A percentile compares a stretch with the other conserved stretches of the same genome.
These are phyloP conservation scores for Potamarius usumacintae DNA, from an alignment of 2,113 vertebrate genomes.

Conservation along the genomic window DNA sequence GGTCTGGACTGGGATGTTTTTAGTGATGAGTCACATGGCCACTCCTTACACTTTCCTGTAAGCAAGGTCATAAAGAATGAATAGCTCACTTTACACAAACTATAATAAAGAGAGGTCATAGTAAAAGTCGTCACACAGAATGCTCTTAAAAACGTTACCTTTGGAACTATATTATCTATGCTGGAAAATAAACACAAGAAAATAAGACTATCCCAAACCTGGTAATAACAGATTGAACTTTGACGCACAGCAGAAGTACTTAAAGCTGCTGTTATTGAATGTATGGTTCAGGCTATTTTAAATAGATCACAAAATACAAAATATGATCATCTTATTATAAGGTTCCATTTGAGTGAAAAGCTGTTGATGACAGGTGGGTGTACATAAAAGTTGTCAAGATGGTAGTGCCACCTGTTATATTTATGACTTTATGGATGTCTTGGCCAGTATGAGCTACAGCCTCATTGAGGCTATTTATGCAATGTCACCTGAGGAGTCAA, in stretches of 20 bases:
- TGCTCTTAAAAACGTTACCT: neutral
- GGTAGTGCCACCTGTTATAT: too few species aligned
- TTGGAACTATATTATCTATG: neutral
- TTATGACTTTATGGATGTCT: too few species aligned
- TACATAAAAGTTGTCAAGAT: too few species aligned
- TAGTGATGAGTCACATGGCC: neutral
- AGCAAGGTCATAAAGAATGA: conserved; percentile 4
- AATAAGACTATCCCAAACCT: neutral
- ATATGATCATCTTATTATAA: neutral
- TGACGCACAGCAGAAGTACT: neutral
- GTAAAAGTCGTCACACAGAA: neutral
- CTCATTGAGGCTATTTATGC: too few species aligned
- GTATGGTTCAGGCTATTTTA: neutral
- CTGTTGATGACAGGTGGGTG: neutral
- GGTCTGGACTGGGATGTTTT: neutral
- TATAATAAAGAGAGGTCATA: neutral
- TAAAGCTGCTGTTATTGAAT: neutral
- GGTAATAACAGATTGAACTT: neutral
- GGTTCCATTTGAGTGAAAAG: neutral
- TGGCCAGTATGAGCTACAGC: too few species aligned
- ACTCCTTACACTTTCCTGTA: neutral
- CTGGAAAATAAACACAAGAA: neutral
- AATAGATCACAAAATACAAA: neutral
- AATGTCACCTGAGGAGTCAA: too few species aligned
- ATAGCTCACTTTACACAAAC: neutral